Evolutionary conservation across 2,888 invertebrate genomes (phyloP), one percentile per base, ranked within the genome.

Genomic region (Conchocele bisecta): DNA sequence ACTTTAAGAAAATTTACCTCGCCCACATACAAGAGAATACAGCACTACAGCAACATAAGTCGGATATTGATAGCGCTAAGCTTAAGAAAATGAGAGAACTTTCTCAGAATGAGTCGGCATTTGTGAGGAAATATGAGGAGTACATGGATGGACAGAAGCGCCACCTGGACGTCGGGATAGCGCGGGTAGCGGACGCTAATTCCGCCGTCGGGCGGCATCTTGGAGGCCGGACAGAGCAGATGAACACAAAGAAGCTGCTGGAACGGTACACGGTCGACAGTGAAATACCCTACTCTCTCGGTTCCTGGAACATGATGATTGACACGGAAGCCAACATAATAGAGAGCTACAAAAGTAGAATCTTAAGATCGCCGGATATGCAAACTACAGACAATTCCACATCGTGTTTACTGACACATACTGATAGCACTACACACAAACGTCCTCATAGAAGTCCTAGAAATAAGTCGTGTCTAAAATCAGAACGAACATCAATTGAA

Each of bases 21-120:
- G 53, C 69, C 4, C 72, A 72, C 35, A 46, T 72, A 11, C 64
- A 64, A 20, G 69, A 76, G 28, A 69, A 72, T 33, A 17, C 58
- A 4, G 6, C 24, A 37, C 39, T 72, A 15, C 48, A 56, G 7
- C 33, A 50, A 44, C 69, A 73, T 24, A 69, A 66, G 39, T 46
- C 61, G 1, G 72, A 56, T 22, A 13, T 76, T 7, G 69, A 76
- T 29, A 15, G 22, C 2, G 72, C 68, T 5, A 76, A 68, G 28
- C 11, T 42, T 6, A 65, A 56, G 9, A 51, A 56, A 46, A 22
- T 72, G 11, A 57, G 57, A 28, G 50, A 69, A 48, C 39, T 51
- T 9, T 31, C 51, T 15, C n/a, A 31, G 15, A 22, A 51, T 33
- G 51, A 51, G 17, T 17, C n/a, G 15, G 29, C 29, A 13, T 51